Percentiles rank a stretch among this genome's conserved stretches.
These are phyloP conservation scores for Cinclus cinclus DNA, from an alignment of 2,113 vertebrate genomes.

Conservation along the genomic window DNA sequence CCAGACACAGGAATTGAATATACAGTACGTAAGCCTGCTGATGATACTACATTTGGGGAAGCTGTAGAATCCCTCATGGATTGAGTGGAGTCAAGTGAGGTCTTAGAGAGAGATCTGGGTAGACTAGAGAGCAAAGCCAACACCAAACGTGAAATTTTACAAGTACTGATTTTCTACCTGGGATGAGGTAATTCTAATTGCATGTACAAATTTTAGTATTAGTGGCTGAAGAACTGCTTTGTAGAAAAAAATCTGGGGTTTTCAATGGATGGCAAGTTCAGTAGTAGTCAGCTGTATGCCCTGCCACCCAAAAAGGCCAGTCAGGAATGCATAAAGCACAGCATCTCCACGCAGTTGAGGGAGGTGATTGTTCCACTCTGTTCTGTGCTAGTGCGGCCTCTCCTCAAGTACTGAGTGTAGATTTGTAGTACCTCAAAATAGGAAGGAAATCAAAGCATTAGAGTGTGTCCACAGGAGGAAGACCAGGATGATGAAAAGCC, in stretches of 20 bases:
- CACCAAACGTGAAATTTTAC: neutral
- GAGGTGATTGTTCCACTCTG: neutral
- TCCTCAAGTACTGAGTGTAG: neutral
- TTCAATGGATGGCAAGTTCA: neutral
- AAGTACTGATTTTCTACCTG: neutral
- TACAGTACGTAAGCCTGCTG: neutral
- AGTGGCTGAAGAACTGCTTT: neutral
- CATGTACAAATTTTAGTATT: neutral
- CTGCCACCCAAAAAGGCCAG: neutral
- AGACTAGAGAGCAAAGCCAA: neutral
- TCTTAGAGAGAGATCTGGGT: neutral
- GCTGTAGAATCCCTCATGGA: neutral
- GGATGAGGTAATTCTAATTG: neutral
- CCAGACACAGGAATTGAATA: neutral
- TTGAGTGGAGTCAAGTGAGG: neutral
- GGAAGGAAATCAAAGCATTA: neutral
- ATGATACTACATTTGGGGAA: neutral
- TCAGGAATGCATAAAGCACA: neutral
- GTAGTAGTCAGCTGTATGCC: neutral
- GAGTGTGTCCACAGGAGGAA: neutral
- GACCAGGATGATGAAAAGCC: neutral
- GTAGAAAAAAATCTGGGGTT: neutral
- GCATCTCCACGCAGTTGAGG: neutral
- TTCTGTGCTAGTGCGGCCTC: neutral
- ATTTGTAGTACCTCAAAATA: neutral